Base-by-base conservation (phyloP, 2,113 vertebrate genomes). In the Anolis sagrei region DNA sequence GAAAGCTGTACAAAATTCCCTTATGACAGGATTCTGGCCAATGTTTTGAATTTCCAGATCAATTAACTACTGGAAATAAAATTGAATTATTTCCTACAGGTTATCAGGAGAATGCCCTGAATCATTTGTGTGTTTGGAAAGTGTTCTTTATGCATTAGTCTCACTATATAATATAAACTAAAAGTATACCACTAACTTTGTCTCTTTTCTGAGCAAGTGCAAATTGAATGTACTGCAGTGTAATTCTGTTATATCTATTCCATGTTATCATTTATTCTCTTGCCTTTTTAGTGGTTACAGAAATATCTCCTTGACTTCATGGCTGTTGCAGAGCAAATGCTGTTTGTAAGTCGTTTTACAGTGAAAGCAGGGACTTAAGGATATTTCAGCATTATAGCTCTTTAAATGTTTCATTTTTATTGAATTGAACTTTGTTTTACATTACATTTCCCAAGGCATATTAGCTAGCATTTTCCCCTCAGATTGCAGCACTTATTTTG, bases 391-490 rank as follows among this genome's bases (percentile, higher is more conserved):
- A 73, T 81, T 25, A 54, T 7, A 79, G 9, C 49, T 91, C 87
- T 86, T 70, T 32, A 92, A 85, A 72, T 32, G 8, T 39, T 27
- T 84, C 21, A 29, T 32, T 89, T 36, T 69, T 87, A 73, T 70
- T 77, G n/a, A n/a, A 76, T 93, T 79, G 68, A 81, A 86, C 58
- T 79, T 34, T 68, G 27, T 89, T 94, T 90, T 85, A 87, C 36
- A 92, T 93, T 93, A 79, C 91, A 92, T 94, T 90, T n/a, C 83
- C 66, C 90, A 48, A 79, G 81, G 69, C 78, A 66, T 10, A 81
- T 86, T 89, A 90, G 69, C 48, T 86, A 92, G 58, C 14, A 11
- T 86, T 91, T 90, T 14, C 5, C 18, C 76, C 88, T 73, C 79
- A 84, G 1, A 1, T 36, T 80, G 70, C 79, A 80, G 86, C 76